Percentiles rank a stretch among this genome's conserved stretches.
These are phyloP conservation scores for Morpho achilles DNA, from an alignment of 2,888 invertebrate genomes.

Conservation along the genomic window DNA sequence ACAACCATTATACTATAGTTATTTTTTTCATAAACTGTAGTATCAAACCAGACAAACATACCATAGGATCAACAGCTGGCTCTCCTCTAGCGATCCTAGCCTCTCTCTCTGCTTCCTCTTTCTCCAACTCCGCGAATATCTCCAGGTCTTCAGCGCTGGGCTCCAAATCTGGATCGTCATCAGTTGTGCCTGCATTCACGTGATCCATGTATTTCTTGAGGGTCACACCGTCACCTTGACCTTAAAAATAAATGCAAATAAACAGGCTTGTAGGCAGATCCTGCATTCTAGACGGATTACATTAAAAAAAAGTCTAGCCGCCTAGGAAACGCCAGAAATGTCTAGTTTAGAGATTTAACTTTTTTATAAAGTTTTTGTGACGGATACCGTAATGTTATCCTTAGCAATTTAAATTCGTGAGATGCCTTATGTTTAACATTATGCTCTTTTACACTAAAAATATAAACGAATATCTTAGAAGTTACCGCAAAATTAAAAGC, in stretches of 20 bases:
- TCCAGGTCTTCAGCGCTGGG: constrained; percentile 65
- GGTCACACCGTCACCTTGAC: constrained; percentile 48
- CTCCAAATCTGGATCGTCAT: constrained; percentile 46
- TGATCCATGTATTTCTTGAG: constrained; percentile 52
- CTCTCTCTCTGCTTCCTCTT: constrained; percentile 54
- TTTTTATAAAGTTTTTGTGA: too few relatives aligned
- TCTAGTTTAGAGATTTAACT: too few relatives aligned
- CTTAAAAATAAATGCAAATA: constrained; percentile 3
- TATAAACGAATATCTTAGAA: too few relatives aligned
- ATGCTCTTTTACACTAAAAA: too few relatives aligned
- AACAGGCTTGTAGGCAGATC: background rate
- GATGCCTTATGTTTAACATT: too few relatives aligned
- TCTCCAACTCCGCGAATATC: constrained; percentile 61
- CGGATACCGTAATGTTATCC: too few relatives aligned
- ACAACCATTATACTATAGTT: too few relatives aligned
- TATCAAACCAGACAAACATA: constrained; percentile 18
- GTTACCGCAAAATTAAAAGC: too few relatives aligned
- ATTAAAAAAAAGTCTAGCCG: too few relatives aligned
- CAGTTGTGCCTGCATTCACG: constrained; percentile 34
- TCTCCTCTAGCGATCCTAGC: constrained; percentile 67
- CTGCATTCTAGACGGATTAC: background rate
- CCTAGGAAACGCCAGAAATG: too few relatives aligned
- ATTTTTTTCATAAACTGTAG: too few relatives aligned
- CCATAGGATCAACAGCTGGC: constrained; percentile 67
- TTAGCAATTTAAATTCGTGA: too few relatives aligned